Evolutionary conservation across 2,888 invertebrate species (phyloP).

Genomic region (Drosophila nigricruria): DNA sequence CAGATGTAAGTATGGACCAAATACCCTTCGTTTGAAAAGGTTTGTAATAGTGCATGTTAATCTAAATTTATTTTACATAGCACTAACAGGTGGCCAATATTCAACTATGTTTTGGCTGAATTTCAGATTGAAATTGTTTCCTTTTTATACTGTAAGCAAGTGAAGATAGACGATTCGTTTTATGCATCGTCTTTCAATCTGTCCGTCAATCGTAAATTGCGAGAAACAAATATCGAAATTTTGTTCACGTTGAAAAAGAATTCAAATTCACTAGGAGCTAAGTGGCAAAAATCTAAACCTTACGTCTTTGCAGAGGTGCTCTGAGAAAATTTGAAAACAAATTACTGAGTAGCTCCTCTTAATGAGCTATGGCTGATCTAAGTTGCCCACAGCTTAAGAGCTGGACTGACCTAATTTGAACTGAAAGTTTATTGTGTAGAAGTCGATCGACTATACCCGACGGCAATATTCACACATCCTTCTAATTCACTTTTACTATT

Average conservation of each 20-base stretch:
- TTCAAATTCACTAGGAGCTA: background rate
- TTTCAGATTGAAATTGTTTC: background rate
- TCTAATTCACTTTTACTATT: background rate
- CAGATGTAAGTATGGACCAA: conserved; percentile 28
- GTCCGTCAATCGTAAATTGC: background rate
- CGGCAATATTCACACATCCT: background rate
- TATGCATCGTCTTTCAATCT: background rate
- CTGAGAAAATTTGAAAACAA: background rate
- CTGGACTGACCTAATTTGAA: background rate
- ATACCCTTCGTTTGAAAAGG: background rate
- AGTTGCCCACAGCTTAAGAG: background rate
- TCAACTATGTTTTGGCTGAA: background rate
- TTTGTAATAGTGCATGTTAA: background rate
- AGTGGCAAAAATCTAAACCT: background rate
- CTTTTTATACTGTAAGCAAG: background rate
- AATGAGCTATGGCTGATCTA: background rate
- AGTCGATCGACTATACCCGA: background rate
- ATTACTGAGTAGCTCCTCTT: background rate
- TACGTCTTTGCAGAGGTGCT: background rate
- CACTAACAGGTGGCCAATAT: conserved; percentile 39
- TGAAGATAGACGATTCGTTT: background rate
- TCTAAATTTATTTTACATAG: background rate
- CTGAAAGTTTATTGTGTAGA: background rate
- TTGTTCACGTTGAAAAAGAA: too few relatives aligned
- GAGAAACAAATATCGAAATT: background rate